phyloP scores from a whole-genome alignment of 1,140 invertebrate genomes.

The Panonychus citri region DNA sequence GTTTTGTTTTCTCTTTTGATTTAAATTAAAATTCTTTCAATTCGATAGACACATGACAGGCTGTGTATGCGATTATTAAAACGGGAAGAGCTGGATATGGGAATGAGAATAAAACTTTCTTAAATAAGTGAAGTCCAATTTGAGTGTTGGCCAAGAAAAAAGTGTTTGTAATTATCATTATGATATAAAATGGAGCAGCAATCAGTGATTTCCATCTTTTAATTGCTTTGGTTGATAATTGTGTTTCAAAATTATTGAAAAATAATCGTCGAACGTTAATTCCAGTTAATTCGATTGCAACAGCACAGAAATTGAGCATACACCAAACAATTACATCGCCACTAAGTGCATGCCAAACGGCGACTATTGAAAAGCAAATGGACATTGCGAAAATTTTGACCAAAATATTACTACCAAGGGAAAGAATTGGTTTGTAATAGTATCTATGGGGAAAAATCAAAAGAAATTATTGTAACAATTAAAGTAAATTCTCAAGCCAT shows the following conservation, averaged over 20 bases:
- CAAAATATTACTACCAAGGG: not conserved
- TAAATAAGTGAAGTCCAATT: conserved; percentile 1
- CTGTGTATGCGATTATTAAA: conserved; percentile 3
- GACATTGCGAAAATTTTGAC: conserved; percentile 4
- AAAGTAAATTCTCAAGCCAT: not conserved
- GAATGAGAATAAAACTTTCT: not conserved
- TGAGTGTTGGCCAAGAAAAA: conserved; percentile 16
- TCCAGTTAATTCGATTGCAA: conserved; percentile 7
- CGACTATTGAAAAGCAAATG: conserved; percentile 14
- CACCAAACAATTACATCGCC: conserved; percentile 10
- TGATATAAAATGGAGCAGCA: conserved; percentile 8
- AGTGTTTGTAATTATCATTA: conserved; percentile 13
- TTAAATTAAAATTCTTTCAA: too few species aligned
- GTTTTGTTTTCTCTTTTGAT: too few species aligned
- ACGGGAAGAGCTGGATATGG: not conserved
- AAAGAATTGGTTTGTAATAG: conserved; percentile 11
- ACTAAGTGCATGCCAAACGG: conserved; percentile 14
- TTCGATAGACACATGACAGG: conserved; percentile 1
- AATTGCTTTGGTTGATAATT: not conserved
- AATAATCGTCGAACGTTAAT: not conserved
- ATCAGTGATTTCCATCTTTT: conserved; percentile 2
- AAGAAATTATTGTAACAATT: not conserved
- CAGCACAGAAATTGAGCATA: conserved; percentile 11
- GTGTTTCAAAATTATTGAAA: not conserved
- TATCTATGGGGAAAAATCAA: conserved; percentile 4